Evolutionary conservation across 2,797 vertebrate species (phyloP), one percentile per base, ranked within the genome.

Genomic region (Tenualosa thibaudeaui): DNA sequence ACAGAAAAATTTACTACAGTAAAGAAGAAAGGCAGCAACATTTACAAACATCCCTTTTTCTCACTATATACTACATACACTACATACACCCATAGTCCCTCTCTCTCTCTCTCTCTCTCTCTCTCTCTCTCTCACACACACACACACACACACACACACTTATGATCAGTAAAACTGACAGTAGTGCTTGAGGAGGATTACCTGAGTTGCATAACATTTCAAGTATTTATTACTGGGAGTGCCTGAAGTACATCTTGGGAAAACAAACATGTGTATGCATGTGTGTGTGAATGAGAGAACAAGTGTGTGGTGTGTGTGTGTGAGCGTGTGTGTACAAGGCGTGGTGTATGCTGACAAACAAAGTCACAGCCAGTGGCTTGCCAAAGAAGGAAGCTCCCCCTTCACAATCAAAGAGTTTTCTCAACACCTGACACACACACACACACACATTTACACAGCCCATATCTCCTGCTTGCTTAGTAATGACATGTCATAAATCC

Each of bases 391-490:
- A 26, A 71, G 37, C 12, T 71, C 1, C 31, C 26, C 31, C 24
- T 5, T 71, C 31, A 37, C 31, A 71, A 40, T 65, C 31, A 40
- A 19, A 19, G 65, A 71, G 68, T 40, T 15, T 75, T 75, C 31
- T 19, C 68, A 15, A 53, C 51, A 75, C 68, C 68, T 75, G 68
- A n/a, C 53, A 43, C 26, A 78, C 37, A 81, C 6, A 60, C 43
- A 62, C 86, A 83, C 51, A 68, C 62, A 82, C 51, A 54, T 53
- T n/a, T 81, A 53, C 53, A 60, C 31, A 37, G 54, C 68, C 37
- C 37, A 31, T 8, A 10, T 26, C 13, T 71, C 3, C 9, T 68
- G 65, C 10, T 13, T 46, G 46, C 2, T 13, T 71, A 13, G 24
- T 62, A 24, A 62, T 13, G 65, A 71, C 9, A 4, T 26, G 13